Evolutionary conservation across 1,140 invertebrate genomes (phyloP).

Genomic region (Lepidurus arcticus): DNA sequence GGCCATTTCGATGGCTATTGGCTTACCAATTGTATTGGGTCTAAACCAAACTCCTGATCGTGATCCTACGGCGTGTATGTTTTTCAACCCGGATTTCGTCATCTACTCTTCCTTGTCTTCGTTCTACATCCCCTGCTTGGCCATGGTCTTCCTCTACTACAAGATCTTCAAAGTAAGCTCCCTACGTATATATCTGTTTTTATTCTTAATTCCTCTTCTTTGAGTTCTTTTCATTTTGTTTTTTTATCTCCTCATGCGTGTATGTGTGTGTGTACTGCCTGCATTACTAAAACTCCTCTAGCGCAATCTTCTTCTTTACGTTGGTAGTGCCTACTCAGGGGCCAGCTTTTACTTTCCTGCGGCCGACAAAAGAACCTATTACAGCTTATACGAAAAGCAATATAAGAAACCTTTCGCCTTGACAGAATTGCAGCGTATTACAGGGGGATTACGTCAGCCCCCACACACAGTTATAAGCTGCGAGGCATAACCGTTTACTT

Average conservation of each 20-base stretch:
- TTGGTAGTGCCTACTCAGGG: background rate
- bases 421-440: slow-evolving; percentile 5
- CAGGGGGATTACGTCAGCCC: background rate
- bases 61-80: slow-evolving; percentile 74
- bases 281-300: background rate
- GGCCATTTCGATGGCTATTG: slow-evolving; percentile 91
- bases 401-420: slow-evolving; percentile 1
- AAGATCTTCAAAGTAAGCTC: slow-evolving; percentile 86
- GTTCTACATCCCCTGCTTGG: slow-evolving; percentile 98
- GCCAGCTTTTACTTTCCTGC: background rate
- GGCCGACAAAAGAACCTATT: background rate
- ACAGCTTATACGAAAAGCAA: background rate
- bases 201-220: background rate
- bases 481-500: background rate
- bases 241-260: background rate
- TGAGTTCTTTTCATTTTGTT: background rate
- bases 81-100: slow-evolving; percentile 97
- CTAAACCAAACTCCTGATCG: slow-evolving; percentile 75
- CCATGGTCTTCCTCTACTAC: slow-evolving; percentile 98
- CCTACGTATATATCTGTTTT: background rate
- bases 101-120: slow-evolving; percentile 95
- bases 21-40: slow-evolving; percentile 93
- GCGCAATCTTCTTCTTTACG: background rate
- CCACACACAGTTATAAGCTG: background rate
- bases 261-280: slow-evolving; percentile 8